phyloP scores from a whole-genome alignment of 2,888 invertebrate genomes.

The Cheilosia soror region DNA sequence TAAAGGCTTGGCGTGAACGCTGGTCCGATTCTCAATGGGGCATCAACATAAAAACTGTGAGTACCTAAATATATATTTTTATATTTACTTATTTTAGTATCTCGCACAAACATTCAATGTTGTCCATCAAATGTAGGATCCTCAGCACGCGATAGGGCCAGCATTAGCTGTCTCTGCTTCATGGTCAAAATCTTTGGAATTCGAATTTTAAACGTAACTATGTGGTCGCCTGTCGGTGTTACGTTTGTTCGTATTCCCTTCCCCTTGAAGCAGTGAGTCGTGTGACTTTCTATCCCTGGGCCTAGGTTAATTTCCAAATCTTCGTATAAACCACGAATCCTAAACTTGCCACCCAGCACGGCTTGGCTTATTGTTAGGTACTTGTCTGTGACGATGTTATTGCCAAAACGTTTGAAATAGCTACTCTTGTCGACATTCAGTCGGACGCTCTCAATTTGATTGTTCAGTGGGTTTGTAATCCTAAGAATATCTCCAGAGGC shows the following conservation, averaged over 20 bases:
- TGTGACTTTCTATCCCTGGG: constrained; percentile 81
- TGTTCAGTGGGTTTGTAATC: constrained; percentile 80
- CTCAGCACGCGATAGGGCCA: constrained; percentile 80
- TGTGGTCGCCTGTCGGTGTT: constrained; percentile 79
- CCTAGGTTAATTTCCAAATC: constrained; percentile 79
- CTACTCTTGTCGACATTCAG: constrained; percentile 79
- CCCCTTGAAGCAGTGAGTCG: constrained; percentile 78
- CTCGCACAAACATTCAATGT: neutral
- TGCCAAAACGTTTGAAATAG: constrained; percentile 80
- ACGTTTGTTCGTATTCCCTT: constrained; percentile 79
- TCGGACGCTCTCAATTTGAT: constrained; percentile 78
- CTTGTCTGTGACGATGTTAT: constrained; percentile 80
- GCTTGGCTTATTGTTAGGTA: constrained; percentile 81
- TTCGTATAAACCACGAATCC: constrained; percentile 80
- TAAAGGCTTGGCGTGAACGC: constrained; percentile 94
- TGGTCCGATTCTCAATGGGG: constrained; percentile 99
- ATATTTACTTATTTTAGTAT: neutral
- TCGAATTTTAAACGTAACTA: constrained; percentile 80
- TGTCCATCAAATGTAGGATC: constrained; percentile 79
- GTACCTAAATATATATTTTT: constrained; percentile 61
- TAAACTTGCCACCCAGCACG: constrained; percentile 80
- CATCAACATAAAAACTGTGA: constrained; percentile 96
- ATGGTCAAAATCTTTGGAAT: constrained; percentile 80
- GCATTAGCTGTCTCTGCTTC: constrained; percentile 81
- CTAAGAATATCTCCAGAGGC: constrained; percentile 79